Evolutionary conservation across 2,888 invertebrate genomes (phyloP).

Genomic region (Odontothrips loti): DNA sequence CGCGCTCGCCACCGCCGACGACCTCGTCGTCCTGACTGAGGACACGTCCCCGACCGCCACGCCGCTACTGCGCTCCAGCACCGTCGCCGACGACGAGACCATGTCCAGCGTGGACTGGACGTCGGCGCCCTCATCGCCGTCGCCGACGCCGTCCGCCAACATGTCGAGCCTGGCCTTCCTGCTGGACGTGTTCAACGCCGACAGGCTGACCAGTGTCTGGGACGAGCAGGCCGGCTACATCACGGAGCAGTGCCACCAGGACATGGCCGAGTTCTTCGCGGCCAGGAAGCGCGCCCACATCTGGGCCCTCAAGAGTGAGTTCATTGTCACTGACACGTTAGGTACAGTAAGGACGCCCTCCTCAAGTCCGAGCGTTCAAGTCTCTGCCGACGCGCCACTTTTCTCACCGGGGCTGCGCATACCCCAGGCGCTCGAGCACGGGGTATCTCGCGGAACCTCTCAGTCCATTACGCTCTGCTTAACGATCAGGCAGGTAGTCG

Average conservation of each 20-base stretch:
- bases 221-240: neutral
- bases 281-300: conserved; percentile 18
- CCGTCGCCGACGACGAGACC: neutral
- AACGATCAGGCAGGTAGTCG: too few relatives aligned
- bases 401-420: too few relatives aligned
- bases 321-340: neutral
- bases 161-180: conserved; percentile 16
- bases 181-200: conserved; percentile 16
- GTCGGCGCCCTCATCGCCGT: neutral
- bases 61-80: neutral
- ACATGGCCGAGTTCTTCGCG: conserved; percentile 1
- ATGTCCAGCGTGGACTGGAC: conserved; percentile 20
- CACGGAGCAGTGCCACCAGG: neutral
- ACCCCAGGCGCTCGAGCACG: too few relatives aligned
- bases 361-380: too few relatives aligned
- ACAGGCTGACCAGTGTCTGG: neutral
- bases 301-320: conserved; percentile 24
- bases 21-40: neutral
- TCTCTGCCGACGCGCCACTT: too few relatives aligned
- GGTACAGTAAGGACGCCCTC: too few relatives aligned
- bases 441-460: too few relatives aligned
- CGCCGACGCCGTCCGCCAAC: conserved; percentile 3
- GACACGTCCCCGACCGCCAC: neutral
- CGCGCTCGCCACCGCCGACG: neutral
- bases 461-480: too few relatives aligned